phyloP scores from a whole-genome alignment of 2,888 invertebrate genomes.

The Eilema depressum region DNA sequence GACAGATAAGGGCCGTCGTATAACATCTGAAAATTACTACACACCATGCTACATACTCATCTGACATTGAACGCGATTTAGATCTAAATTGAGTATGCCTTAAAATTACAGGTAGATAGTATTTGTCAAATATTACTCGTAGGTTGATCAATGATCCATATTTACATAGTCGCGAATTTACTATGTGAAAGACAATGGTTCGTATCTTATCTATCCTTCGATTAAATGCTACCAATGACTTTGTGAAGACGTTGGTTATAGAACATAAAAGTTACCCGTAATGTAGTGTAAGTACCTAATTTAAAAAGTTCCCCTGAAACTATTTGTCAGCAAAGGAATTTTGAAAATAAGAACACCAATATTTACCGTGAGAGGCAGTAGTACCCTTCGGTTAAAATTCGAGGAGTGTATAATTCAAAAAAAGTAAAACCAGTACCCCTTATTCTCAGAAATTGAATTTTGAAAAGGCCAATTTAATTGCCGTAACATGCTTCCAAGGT shows the following conservation, averaged over 20 bases:
- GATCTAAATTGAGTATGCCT: neutral
- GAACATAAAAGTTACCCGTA: neutral
- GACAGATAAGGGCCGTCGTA: slow-evolving; percentile 27
- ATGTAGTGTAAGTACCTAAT: neutral
- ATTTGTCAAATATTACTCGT: too few relatives aligned
- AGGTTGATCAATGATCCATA: neutral
- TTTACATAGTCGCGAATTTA: neutral
- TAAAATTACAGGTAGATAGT: too few relatives aligned
- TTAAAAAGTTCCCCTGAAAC: neutral
- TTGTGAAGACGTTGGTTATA: neutral
- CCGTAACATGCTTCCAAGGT: slow-evolving; percentile 39
- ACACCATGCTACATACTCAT: slow-evolving; percentile 1
- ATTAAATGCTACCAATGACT: neutral
- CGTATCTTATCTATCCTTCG: neutral
- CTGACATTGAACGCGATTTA: slow-evolving; percentile 9
- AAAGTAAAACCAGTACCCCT: slow-evolving; percentile 15
- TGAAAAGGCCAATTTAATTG: slow-evolving; percentile 33
- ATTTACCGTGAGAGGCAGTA: neutral
- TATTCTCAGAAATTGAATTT: slow-evolving; percentile 30
- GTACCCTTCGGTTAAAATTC: neutral
- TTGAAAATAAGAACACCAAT: neutral
- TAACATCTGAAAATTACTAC: slow-evolving; percentile 2
- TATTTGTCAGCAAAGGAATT: neutral
- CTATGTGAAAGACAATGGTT: neutral
- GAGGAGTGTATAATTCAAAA: neutral